A percentile compares a stretch with the other conserved stretches of the same genome.
These are phyloP conservation scores for mouse (Mus musculus) DNA, from an alignment of 2,113 vertebrate species.

Conservation along the genomic window GRCm39 chr17:82491001-82491500, in stretches of 20 bases:
- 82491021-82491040: background rate
- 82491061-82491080: background rate
- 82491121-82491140: background rate
- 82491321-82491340: background rate
- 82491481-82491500: background rate
- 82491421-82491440: background rate
- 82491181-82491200: background rate
- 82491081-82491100: background rate
- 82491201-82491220: background rate
- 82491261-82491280: slow-evolving; percentile 4
- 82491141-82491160: background rate
- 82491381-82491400: background rate
- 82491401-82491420: background rate
- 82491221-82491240: background rate
- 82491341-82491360: slow-evolving; percentile 6
- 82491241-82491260: background rate
- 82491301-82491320: background rate
- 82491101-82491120: background rate
- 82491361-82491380: background rate
- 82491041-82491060: slow-evolving; percentile 22
- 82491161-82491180: background rate
- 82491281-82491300: background rate
- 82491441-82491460: background rate
- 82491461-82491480: background rate
- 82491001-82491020: no score